Conservation (phyloP, 2,797 vertebrate genomes). For the Adelosebastes latens region DNA sequence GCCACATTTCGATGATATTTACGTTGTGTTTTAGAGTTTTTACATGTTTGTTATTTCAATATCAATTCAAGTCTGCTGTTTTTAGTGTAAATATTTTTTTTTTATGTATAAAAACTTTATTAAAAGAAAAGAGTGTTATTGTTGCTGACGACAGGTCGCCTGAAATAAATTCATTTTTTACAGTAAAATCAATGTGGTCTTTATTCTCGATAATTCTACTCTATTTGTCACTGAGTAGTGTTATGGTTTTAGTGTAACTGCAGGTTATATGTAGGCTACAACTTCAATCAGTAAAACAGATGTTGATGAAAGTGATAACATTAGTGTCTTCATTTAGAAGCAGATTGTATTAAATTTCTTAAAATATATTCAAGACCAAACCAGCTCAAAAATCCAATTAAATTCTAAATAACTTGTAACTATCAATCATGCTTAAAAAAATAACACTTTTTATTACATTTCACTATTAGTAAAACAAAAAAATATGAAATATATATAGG, state of each 20-base stretch:
- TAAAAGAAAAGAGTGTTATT: constrained; percentile 14
- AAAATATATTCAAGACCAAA: neutral
- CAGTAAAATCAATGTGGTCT: constrained; percentile 30
- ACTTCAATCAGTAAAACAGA: neutral
- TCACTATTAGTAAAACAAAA: neutral
- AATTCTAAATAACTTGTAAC: neutral
- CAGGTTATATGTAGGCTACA: neutral
- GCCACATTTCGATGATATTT: constrained; percentile 20
- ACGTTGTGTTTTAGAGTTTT: constrained; percentile 16
- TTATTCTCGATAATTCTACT: neutral
- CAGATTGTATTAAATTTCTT: no score
- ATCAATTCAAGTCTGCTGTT: constrained; percentile 6
- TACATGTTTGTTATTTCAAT: constrained; percentile 12
- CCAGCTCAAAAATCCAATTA: neutral
- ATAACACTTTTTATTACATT: neutral
- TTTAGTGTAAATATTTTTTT: constrained; percentile 52
- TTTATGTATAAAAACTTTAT: constrained; percentile 38
- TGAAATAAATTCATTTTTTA: constrained; percentile 66
- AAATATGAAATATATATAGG: neutral
- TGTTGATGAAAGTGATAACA: neutral
- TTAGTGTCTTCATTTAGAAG: no score
- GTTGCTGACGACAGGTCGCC: constrained; percentile 9
- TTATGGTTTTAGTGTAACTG: neutral
- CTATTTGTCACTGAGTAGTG: neutral
- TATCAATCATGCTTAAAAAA: neutral